A percentile compares a stretch with the other conserved stretches of the same genome.
Evolutionary conservation across 2,113 vertebrate genomes (phyloP).

Genomic region (Cephalophus harveyi): DNA sequence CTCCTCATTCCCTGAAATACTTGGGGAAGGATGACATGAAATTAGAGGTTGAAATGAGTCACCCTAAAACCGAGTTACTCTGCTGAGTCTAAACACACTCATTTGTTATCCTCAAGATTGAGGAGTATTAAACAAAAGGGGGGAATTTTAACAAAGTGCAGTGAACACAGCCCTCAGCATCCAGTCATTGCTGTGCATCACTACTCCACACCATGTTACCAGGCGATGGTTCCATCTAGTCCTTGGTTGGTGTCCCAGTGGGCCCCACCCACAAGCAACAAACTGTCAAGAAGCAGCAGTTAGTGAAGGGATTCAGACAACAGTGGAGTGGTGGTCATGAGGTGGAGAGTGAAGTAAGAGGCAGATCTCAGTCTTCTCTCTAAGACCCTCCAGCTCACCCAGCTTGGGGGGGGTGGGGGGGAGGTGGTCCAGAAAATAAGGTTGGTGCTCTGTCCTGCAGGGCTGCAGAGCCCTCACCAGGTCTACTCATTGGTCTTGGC

Average conservation of each 20-base stretch:
- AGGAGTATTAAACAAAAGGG: neutral
- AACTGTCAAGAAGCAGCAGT: neutral
- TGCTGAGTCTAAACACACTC: neutral
- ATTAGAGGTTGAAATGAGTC: neutral
- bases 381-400: neutral
- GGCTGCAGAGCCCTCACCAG: neutral
- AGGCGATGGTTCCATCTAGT: neutral
- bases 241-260: neutral
- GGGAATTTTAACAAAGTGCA: neutral
- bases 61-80: neutral
- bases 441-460: neutral
- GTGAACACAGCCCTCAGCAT: neutral
- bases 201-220: neutral
- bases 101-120: neutral
- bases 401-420: fast-evolving
- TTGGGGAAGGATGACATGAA: neutral
- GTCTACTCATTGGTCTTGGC: neutral
- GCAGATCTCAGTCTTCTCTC: neutral
- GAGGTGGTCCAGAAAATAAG: neutral
- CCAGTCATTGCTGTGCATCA: neutral
- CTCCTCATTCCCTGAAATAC: neutral
- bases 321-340: neutral
- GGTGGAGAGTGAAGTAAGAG: neutral
- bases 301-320: neutral
- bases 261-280: neutral